These are phyloP conservation scores for Myrmophylax atrothorax DNA, from an alignment of 2,113 vertebrate species.

Conservation along the genomic window DNA sequence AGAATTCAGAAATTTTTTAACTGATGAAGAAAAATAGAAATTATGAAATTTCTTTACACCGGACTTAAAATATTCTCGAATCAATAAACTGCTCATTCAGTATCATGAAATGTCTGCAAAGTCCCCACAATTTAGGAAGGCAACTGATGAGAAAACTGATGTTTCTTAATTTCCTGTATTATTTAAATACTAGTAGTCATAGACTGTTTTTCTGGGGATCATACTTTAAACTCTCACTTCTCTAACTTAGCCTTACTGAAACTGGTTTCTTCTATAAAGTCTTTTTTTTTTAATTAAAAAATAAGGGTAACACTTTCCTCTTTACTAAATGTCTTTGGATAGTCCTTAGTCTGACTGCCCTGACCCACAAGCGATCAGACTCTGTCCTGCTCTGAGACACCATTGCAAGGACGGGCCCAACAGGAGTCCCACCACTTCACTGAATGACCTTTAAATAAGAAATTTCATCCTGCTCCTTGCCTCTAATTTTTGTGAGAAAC, in stretches of 20 bases:
- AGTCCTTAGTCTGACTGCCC: neutral
- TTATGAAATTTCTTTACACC: neutral
- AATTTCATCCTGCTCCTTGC: neutral
- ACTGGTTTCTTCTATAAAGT: neutral
- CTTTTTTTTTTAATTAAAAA: too few species aligned
- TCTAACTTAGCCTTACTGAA: neutral
- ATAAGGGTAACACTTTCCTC: neutral
- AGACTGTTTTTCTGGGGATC: neutral
- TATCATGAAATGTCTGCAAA: neutral
- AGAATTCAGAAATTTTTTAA: neutral
- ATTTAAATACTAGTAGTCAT: neutral
- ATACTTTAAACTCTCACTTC: neutral
- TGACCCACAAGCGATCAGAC: neutral
- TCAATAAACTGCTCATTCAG: fast-evolving
- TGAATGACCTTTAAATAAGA: neutral
- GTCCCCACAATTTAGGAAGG: neutral
- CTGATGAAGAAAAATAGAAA: neutral
- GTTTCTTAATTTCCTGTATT: neutral
- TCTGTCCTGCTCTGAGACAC: neutral
- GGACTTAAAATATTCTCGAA: neutral
- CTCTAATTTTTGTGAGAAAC: neutral
- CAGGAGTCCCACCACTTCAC: neutral
- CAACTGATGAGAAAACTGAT: neutral
- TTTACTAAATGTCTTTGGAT: neutral
- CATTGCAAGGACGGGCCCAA: neutral